Evolutionary conservation across 2,797 vertebrate species (phyloP), one percentile per base, ranked within the genome.

Genomic region (Xenops minutus): DNA sequence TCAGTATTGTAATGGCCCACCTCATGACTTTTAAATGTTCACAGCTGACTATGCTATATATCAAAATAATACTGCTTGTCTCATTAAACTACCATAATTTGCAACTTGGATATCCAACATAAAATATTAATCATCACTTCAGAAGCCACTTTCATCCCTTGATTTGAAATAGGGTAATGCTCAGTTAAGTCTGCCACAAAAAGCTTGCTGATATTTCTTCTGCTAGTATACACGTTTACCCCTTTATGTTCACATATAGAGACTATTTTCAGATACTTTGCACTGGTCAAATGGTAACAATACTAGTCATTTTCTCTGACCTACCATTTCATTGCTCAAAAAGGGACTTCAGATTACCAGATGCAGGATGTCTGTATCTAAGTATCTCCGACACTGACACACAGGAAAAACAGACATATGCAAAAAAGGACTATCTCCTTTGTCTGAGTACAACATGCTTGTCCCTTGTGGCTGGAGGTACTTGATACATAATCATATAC

Each of bases 121-220:
- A 74, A 93, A 85, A 89, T 82, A 96, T 66, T 87, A 81, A 88
- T 69, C 56, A 74, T 19, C 26, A 49, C 44, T 87, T 93, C 72
- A 71, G 46, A 95, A 93, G 44, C 14, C n/a, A 52, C 48, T 77
- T 92, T 71, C 30, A 89, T 62, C 24, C 24, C 24, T 80, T 34
- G 29, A 74, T 80, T 58, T 64, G 30, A 72, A 74, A 49, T 37
- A 69, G 41, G 9, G n/a, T 61, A 81, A 74, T 71, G 21, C 10
- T 88, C 15, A 74, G 30, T 39, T 55, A 71, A 6, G 14, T 36
- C 27, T 61, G 14, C 44, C 84, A 41, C 37, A 90, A 66, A 86
- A 82, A 81, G 12, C 39, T 68, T 66, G 37, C 20, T 75, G 37
- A 68, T 30, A 3, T 49, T 20, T 58, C 36, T 73, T 69, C 55